phyloP scores from a whole-genome alignment of 2,888 invertebrate genomes.

The Epinotia ramella region DNA sequence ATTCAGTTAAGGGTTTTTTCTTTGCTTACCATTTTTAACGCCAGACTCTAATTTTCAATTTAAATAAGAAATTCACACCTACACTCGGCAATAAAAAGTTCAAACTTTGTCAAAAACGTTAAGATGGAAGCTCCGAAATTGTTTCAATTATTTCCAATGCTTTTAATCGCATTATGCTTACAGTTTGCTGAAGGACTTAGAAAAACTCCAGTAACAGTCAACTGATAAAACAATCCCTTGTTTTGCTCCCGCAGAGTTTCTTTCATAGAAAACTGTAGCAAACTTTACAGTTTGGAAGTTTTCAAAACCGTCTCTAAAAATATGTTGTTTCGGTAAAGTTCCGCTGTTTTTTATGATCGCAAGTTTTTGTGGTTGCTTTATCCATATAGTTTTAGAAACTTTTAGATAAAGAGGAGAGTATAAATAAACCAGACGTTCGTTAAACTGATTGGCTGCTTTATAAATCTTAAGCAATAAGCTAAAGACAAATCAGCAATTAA shows the following conservation, averaged over 20 bases:
- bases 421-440: slow-evolving; percentile 35
- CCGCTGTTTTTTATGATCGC: slow-evolving; percentile 32
- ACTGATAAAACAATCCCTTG: slow-evolving; percentile 37
- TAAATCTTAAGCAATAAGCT: slow-evolving; percentile 41
- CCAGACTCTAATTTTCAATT: slow-evolving; percentile 39
- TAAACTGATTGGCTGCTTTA: slow-evolving; percentile 39
- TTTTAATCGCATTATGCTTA: slow-evolving; percentile 29
- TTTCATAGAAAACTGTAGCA: slow-evolving; percentile 36
- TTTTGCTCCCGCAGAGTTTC: slow-evolving; percentile 27
- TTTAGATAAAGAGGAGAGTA: slow-evolving; percentile 33
- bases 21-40: slow-evolving; percentile 32
- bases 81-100: slow-evolving; percentile 1
- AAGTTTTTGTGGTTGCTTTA: slow-evolving; percentile 44
- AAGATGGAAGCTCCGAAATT: slow-evolving; percentile 12
- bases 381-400: slow-evolving; percentile 29
- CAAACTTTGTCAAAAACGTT: not conserved
- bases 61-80: slow-evolving; percentile 31
- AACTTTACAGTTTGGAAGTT: slow-evolving; percentile 41
- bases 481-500: slow-evolving; percentile 46
- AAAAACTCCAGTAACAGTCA: slow-evolving; percentile 15
- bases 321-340: slow-evolving; percentile 45
- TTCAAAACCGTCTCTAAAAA: slow-evolving; percentile 42
- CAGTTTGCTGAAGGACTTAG: slow-evolving; percentile 13
- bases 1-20: slow-evolving; percentile 43
- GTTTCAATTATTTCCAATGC: slow-evolving; percentile 26